phyloP scores from a whole-genome alignment of 2,113 vertebrate species.

The Hyla sarda region DNA sequence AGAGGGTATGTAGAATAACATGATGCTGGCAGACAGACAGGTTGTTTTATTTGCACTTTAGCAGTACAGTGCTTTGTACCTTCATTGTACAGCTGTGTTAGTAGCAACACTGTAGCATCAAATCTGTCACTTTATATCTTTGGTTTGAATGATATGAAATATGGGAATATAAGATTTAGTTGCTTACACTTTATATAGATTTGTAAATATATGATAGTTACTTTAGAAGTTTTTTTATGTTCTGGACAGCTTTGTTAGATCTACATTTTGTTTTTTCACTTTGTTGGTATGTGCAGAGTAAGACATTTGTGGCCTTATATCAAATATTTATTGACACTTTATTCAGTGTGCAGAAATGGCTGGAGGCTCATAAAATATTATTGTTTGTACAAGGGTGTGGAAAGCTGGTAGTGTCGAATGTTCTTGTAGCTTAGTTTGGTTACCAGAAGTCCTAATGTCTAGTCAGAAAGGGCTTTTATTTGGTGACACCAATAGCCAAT shows the following conservation, averaged over 20 bases:
- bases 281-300: background rate
- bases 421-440: background rate
- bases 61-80: background rate
- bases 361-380: background rate
- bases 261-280: background rate
- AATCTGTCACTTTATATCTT: background rate
- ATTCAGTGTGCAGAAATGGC: background rate
- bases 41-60: background rate
- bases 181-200: background rate
- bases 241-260: background rate
- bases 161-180: background rate
- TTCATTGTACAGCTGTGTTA: background rate
- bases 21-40: background rate
- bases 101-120: background rate
- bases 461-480: too few relatives aligned
- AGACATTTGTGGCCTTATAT: background rate
- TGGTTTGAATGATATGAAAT: background rate
- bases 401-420: too few relatives aligned
- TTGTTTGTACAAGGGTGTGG: background rate
- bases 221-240: background rate
- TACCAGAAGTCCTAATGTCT: background rate
- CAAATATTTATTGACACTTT: background rate
- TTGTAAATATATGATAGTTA: background rate
- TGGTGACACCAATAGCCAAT: too few relatives aligned
- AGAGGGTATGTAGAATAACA: constrained; percentile 63